Percentiles rank a stretch among this genome's conserved stretches.
Conservation (phyloP, 2,888 invertebrate species). For the Drosophila colorata region DNA sequence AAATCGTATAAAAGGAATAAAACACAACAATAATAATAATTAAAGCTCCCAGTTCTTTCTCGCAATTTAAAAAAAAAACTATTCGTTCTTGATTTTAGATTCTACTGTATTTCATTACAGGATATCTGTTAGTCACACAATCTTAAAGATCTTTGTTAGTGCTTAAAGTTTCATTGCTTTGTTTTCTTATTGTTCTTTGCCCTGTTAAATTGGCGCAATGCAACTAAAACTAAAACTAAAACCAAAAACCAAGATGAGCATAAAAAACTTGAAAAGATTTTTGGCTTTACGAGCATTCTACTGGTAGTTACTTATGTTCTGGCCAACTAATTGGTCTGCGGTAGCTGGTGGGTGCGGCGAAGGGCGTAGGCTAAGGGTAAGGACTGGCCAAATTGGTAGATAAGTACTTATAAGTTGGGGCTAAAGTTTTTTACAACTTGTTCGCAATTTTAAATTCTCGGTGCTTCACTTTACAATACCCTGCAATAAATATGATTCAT, state of each 20-base stretch:
- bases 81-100: no score
- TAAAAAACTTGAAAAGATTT: constrained; percentile 55
- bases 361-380: background rate
- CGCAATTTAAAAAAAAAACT: no score
- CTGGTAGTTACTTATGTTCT: constrained; percentile 40
- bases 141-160: constrained; percentile 19
- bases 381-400: constrained; percentile 36
- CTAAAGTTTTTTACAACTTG: constrained; percentile 39
- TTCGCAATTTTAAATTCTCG: constrained; percentile 6
- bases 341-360: constrained; percentile 17
- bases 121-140: constrained; percentile 8
- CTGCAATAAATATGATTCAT: background rate
- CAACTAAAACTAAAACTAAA: constrained; percentile 53
- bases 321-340: constrained; percentile 56
- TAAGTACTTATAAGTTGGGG: constrained; percentile 43
- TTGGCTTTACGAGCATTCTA: constrained; percentile 37
- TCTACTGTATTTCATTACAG: background rate
- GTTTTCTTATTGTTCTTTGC: constrained; percentile 21
- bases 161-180: constrained; percentile 24
- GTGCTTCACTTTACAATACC: constrained; percentile 4
- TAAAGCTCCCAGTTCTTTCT: no score
- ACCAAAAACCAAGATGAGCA: constrained; percentile 37
- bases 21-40: no score
- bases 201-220: constrained; percentile 72
- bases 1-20: no score